Evolutionary conservation across 2,113 vertebrate species (phyloP), one percentile per base, ranked within the genome.

Genomic region (Pterocles orientalis): DNA sequence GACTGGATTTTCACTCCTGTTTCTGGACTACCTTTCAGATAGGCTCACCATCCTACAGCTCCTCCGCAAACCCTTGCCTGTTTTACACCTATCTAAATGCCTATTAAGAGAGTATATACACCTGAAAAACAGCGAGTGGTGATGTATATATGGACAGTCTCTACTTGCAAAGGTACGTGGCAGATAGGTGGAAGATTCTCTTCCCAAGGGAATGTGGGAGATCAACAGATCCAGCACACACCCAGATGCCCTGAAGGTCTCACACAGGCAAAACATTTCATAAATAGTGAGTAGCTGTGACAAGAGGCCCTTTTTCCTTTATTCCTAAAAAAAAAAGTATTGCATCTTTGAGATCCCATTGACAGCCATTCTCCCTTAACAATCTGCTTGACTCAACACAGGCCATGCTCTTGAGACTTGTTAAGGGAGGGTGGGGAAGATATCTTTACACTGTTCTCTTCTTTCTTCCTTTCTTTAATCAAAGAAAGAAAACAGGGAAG

Each of bases 361-460:
- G 92, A 95, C 92, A 96, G 56, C 71, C 72, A 45, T 95, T 83
- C 82, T 91, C 86, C 89, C 82, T 77, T 94, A 96, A 97, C 93
- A 95, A 91, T 92, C 94, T 88, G 56, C 95, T 94, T 86, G 87
- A 92, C 87, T 97, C 96, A 95, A 95, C 72, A 86, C 39, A 80
- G 87, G 70, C 95, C 89, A 11, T 84, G 89, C 94, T 97, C 95
- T 90, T 71, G 95, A 95, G 95, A 91, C 95, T 96, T 94, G 89
- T 96, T 96, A 96, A 86, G 90, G 70, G 93, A 89, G 92, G 88
- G n/a, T 92, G 64, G 73, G 70, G 56, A 89, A 95, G 73, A 79
- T 65, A 85, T 82, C 77, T 77, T 81, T 85, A 80, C 64, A 71
- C 78, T 73, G 81, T 88, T 96, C 91, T 89, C 66, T 88, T 79